Conservation (phyloP, 2,888 invertebrate species). For the Cryptocheilus praepositus region DNA sequence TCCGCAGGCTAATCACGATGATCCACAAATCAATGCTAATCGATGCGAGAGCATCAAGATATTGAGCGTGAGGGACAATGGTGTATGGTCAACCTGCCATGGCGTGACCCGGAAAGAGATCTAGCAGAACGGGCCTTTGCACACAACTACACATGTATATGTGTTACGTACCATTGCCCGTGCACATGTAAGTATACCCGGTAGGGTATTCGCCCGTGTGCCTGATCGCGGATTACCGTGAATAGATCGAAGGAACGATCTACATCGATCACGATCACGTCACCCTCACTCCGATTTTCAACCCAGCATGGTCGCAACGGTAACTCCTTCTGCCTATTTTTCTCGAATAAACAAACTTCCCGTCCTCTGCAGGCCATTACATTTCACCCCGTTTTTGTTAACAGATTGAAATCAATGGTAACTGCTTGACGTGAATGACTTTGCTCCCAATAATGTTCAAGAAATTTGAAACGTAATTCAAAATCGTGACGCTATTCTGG, state of each 20-base stretch:
- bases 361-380: no score
- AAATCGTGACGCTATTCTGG: slow-evolving; percentile 10
- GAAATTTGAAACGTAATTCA: no score
- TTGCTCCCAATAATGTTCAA: no score
- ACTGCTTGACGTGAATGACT: no score
- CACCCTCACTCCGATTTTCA: slow-evolving; percentile 53
- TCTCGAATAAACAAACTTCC: slow-evolving; percentile 33
- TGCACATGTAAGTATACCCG: slow-evolving; percentile 12
- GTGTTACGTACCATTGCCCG: slow-evolving; percentile 21
- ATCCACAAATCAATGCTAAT: slow-evolving; percentile 68
- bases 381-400: no score
- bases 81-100: slow-evolving; percentile 65
- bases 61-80: slow-evolving; percentile 53
- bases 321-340: slow-evolving; percentile 56
- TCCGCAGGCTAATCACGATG: slow-evolving; percentile 60
- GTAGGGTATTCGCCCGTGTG: slow-evolving; percentile 39
- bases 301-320: slow-evolving; percentile 56
- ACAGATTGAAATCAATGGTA: no score
- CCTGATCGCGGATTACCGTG: slow-evolving; percentile 51
- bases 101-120: slow-evolving; percentile 69
- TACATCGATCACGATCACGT: slow-evolving; percentile 72
- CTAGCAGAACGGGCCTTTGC: slow-evolving; percentile 33
- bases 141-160: slow-evolving; percentile 11
- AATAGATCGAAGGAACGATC: slow-evolving; percentile 67
- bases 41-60: slow-evolving; percentile 61